phyloP scores from a whole-genome alignment of 2,797 vertebrate genomes.

The Apodemus agrarius region DNA sequence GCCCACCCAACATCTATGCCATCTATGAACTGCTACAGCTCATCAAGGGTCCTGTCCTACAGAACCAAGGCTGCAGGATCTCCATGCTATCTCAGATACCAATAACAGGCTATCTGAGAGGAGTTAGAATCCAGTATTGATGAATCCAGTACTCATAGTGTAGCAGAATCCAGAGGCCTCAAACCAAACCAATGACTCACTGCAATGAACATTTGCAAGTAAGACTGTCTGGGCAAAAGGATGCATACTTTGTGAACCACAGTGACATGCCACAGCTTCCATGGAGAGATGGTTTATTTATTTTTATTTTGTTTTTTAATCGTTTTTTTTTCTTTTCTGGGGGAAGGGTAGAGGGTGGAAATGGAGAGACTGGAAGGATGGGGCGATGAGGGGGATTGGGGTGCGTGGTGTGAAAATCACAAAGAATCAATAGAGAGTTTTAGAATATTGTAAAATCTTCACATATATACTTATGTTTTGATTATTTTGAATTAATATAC shows the following conservation, averaged over 20 bases:
- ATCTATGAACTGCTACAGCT: neutral
- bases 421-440: neutral
- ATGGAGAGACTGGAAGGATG: neutral
- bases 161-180: neutral
- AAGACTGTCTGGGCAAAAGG: neutral
- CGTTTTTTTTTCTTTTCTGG: neutral
- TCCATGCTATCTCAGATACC: neutral
- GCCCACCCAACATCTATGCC: neutral
- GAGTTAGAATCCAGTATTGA: neutral
- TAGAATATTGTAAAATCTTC: neutral
- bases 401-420: neutral
- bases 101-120: neutral
- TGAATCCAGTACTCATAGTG: neutral
- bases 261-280: neutral
- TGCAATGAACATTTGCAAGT: neutral
- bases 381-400: neutral
- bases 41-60: neutral
- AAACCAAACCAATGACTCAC: neutral
- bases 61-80: neutral
- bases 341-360: neutral
- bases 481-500: neutral
- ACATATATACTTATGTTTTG: neutral
- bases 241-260: neutral
- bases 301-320: neutral
- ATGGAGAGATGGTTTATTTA: neutral